Percentiles rank a stretch among this genome's conserved stretches.
Evolutionary conservation across 1,140 invertebrate species (phyloP).

Genomic region (Rhyzopertha dominica): DNA sequence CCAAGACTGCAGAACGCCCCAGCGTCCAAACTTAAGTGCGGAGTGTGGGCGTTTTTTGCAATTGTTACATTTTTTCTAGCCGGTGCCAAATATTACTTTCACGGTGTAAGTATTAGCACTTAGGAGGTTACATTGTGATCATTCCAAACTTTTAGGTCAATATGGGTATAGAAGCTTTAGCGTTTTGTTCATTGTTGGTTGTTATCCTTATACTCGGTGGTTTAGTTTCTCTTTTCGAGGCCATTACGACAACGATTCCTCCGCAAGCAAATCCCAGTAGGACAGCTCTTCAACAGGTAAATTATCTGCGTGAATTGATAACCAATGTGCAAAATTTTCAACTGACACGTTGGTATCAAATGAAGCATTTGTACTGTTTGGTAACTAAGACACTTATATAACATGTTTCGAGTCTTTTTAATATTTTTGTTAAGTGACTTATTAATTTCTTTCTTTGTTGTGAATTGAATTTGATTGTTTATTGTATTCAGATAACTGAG

Average conservation of each 20-base stretch:
- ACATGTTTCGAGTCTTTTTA: no score
- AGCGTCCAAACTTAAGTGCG: constrained; percentile 16
- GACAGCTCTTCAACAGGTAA: background rate
- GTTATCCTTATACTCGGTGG: constrained; percentile 59
- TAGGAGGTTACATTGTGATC: no score
- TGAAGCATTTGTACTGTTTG: no score
- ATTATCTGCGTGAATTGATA: constrained; percentile 8
- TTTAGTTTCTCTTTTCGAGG: constrained; percentile 49
- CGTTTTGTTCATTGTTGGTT: constrained; percentile 60
- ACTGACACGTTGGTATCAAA: constrained; percentile 1
- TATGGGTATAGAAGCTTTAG: constrained; percentile 56
- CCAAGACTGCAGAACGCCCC: constrained; percentile 7
- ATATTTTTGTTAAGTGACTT: no score
- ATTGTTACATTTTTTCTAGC: constrained; percentile 22
- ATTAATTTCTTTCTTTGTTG: no score
- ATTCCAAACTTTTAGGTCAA: constrained; percentile 41
- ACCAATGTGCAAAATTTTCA: constrained; percentile 6
- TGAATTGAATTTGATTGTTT: no score
- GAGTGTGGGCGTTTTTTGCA: constrained; percentile 19
- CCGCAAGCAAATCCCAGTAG: no score
- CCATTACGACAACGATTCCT: constrained; percentile 13
- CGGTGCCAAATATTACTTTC: constrained; percentile 21
- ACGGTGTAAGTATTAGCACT: constrained; percentile 15
- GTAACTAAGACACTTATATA: no score
- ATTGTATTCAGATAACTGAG: background rate